Percentiles rank a stretch among this genome's conserved stretches.
These are phyloP conservation scores for Gandaritis pyraliata DNA, from an alignment of 2,888 invertebrate genomes.

Conservation along the genomic window DNA sequence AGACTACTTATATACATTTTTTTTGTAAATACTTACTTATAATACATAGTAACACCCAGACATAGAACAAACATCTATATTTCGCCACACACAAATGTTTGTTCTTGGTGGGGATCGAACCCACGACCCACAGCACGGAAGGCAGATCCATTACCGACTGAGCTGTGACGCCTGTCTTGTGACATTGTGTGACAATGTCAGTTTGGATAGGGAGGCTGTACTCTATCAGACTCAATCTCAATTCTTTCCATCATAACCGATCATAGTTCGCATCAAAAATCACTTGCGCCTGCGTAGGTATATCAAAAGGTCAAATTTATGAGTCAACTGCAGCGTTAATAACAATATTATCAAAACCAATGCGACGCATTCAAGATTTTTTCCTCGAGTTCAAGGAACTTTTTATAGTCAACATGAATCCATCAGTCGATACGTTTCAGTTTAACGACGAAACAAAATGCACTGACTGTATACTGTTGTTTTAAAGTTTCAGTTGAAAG, in stretches of 20 bases:
- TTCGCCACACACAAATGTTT: too few species aligned
- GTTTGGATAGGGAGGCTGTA: too few species aligned
- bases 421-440: constrained; percentile 68
- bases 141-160: too few species aligned
- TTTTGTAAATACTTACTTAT: too few species aligned
- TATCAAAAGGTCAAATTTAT: constrained; percentile 38
- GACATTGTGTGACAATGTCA: too few species aligned
- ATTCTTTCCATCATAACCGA: neutral
- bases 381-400: constrained; percentile 60
- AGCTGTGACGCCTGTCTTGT: too few species aligned
- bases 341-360: constrained; percentile 51
- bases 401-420: constrained; percentile 64
- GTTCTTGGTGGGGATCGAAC: too few species aligned
- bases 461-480: constrained; percentile 44
- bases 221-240: neutral
- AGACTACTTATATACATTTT: too few species aligned
- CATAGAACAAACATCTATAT: too few species aligned
- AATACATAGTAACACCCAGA: too few species aligned
- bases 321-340: constrained; percentile 53
- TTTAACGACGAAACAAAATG: constrained; percentile 60
- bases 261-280: neutral
- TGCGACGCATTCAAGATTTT: constrained; percentile 48
- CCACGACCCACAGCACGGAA: too few species aligned
- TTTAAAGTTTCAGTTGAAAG: constrained; percentile 40
- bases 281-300: constrained; percentile 3